phyloP scores from a whole-genome alignment of 2,113 vertebrate species.

The Suncus etruscus region DNA sequence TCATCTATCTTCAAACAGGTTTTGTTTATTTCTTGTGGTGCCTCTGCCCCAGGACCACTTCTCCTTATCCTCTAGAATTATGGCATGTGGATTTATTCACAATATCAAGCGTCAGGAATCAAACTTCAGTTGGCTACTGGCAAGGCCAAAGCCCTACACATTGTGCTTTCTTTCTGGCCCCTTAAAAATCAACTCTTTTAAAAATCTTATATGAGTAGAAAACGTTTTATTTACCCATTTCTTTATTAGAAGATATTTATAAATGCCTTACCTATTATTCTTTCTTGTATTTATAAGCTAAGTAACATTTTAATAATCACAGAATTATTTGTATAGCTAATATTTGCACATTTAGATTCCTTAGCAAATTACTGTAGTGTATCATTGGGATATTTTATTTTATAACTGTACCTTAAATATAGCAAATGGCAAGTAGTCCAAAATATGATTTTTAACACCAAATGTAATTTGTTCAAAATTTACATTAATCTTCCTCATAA shows the following conservation, averaged over 20 bases:
- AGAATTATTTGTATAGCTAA: not conserved
- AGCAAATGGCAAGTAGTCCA: conserved; percentile 77
- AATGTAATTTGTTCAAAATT: conserved; percentile 85
- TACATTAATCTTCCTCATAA: conserved; percentile 86
- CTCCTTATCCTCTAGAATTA: too few species aligned
- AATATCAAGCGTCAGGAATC: too few species aligned
- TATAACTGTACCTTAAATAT: conserved; percentile 76
- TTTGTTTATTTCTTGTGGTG: too few species aligned
- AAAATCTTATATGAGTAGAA: conserved; percentile 2
- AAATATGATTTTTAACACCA: conserved; percentile 85
- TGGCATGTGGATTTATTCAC: too few species aligned
- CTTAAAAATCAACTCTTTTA: not conserved
- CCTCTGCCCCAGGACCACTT: too few species aligned
- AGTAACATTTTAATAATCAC: conserved; percentile 31
- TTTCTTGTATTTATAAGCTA: conserved; percentile 5
- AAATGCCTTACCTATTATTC: not conserved
- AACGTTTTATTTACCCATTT: conserved; percentile 1
- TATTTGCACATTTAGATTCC: conserved; percentile 1
- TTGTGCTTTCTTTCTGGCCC: too few species aligned
- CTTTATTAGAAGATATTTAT: not conserved
- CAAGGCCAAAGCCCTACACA: too few species aligned
- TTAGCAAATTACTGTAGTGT: not conserved
- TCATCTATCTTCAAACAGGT: too few species aligned
- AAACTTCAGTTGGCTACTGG: too few species aligned
- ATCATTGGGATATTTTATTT: conserved; percentile 48